Evolutionary conservation across 2,797 vertebrate genomes (phyloP).

Genomic region (Numenius phaeopus): DNA sequence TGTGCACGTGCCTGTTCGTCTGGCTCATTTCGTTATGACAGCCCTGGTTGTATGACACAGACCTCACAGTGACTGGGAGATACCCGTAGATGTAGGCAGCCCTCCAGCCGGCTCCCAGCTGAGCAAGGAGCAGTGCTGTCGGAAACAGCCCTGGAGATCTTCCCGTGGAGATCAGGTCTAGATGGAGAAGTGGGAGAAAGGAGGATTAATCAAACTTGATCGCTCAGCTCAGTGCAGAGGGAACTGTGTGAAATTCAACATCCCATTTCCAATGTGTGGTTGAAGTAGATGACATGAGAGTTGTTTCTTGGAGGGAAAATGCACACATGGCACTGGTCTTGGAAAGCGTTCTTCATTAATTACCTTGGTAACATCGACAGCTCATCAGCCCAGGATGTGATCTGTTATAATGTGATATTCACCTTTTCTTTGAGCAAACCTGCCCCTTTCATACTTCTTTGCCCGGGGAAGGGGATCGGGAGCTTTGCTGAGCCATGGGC

Average conservation of each 20-base stretch:
- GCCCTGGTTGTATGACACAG: not conserved
- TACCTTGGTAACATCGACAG: accelerated
- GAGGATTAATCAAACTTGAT: not conserved
- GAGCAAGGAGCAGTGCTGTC: not conserved
- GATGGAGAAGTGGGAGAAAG: not conserved
- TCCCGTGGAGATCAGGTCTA: not conserved
- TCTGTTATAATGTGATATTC: not conserved
- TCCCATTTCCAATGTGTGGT: not conserved
- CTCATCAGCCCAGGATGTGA: not conserved
- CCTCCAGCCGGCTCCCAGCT: not conserved
- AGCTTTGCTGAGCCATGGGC: not conserved
- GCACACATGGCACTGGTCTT: not conserved
- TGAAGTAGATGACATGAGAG: not conserved
- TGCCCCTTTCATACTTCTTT: not conserved
- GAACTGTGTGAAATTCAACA: not conserved
- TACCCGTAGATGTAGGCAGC: not conserved
- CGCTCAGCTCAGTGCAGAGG: not conserved
- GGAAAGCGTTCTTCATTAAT: not conserved
- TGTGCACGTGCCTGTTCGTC: not conserved
- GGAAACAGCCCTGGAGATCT: not conserved
- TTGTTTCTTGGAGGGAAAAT: not conserved
- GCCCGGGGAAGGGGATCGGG: not conserved
- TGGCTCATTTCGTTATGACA: not conserved
- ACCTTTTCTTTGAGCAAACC: not conserved
- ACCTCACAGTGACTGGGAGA: not conserved